These are phyloP conservation scores for Musca vetustissima DNA, from an alignment of 1,140 invertebrate genomes.

Conservation along the genomic window DNA sequence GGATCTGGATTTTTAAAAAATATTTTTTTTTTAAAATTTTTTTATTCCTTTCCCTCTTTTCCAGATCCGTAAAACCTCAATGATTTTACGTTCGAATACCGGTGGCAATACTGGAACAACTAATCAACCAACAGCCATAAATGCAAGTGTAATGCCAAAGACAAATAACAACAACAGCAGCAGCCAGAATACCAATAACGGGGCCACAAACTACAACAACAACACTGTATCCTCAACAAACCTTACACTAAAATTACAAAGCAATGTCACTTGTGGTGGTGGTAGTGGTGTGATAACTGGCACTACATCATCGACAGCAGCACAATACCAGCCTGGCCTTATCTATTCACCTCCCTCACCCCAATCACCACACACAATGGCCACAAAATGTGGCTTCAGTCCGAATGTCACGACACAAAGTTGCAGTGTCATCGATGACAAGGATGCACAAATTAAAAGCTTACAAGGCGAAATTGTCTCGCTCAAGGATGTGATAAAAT, in stretches of 20 bases:
- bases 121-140: not conserved
- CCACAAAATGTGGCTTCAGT: slow-evolving; percentile 29
- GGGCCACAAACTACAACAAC: not conserved
- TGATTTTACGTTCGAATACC: slow-evolving; percentile 28
- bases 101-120: not conserved
- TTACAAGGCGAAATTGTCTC: slow-evolving; percentile 28
- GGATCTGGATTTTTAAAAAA: no score
- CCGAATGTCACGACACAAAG: slow-evolving; percentile 26
- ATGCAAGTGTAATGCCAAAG: not conserved
- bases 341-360: slow-evolving; percentile 19
- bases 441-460: slow-evolving; percentile 29
- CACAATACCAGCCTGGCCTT: not conserved
- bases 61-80: slow-evolving; percentile 33
- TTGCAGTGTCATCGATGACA: slow-evolving; percentile 27
- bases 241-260: slow-evolving; percentile 20
- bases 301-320: not conserved
- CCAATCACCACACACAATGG: slow-evolving; percentile 26
- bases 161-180: slow-evolving; percentile 10
- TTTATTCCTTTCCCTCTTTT: slow-evolving; percentile 14
- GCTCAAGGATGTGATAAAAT: slow-evolving; percentile 29
- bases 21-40: no score
- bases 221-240: slow-evolving; percentile 6
- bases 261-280: slow-evolving; percentile 14
- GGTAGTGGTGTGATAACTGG: not conserved
- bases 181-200: not conserved